Base-by-base conservation (phyloP, 2,797 vertebrate species). In the Cetoscarus ocellatus region DNA sequence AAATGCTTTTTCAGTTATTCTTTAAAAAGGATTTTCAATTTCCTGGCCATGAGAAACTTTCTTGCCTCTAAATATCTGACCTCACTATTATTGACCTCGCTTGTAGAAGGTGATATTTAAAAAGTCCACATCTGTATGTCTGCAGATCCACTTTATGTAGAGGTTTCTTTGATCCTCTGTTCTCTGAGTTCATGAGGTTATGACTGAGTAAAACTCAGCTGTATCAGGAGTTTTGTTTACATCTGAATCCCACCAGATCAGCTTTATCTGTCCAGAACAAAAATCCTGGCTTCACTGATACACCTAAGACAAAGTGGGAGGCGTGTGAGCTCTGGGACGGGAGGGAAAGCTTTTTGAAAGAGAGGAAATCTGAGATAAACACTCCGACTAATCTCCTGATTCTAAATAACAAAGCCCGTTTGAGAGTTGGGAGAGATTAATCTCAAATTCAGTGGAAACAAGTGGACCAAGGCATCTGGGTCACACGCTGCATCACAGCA, bases 401-500 rank as follows among this genome's bases (percentile, higher is more conserved):
- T 86, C 80, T 82, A 84, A 91, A 92, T 85, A 89, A 88, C 80
- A 88, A 82, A 84, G 55, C 61, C 67, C 13, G 38, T 59, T 51
- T 67, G 67, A 84, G 78, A 80, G 75, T 74, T 59, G 62, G 51
- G 69, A 68, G 67, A 57, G 70, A 66, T 80, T 91, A 92, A 91
- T 90, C 80, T 84, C 57, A 77, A 84, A 88, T 55, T 79, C 75
- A 83, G 70, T 72, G 82, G 61, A 53, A 86, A 78, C 80, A 70
- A 89, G 75, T 67, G 67, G 55, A 61, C 78, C 67, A 53, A 77
- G 54, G 71, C 86, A 93, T 88, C 75, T 92, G 77, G 90, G 91
- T 90, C 87, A 90, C 69, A 75, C 64, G 15, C 71, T 64, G 74
- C 86, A 80, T 43, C 76, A 64, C 34, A 35, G 73, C 75, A 64